Evolutionary conservation across 2,113 vertebrate species (phyloP), one percentile per base, ranked within the genome.

Genomic region (Petroica traversi): DNA sequence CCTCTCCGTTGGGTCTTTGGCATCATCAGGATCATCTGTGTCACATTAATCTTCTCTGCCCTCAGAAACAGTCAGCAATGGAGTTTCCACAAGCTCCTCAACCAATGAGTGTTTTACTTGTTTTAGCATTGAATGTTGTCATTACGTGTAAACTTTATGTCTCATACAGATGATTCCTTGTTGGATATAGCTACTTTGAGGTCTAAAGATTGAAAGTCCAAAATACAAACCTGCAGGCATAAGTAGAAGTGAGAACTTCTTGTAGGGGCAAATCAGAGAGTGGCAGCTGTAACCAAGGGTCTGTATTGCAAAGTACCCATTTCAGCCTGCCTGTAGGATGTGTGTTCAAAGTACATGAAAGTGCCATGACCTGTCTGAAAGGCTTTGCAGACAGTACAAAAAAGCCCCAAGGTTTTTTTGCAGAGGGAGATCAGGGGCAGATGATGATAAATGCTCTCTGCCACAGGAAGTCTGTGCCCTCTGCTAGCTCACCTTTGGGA

Each of bases 211-310:
- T 61, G 23, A 18, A 33, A 68, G 14, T 15, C 29, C 48, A 66
- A 57, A 78, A 45, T 9, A 54, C 17, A 66, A 76, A 88, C 17
- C 14, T 46, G 23, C 15, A 22, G 72, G 6, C 31, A 34, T 4
- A 11, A 54, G 19, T 1, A 58, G 33, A 89, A 72, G 4, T 45
- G 28, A 23, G 45, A 79, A 57, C 33, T 34, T 18, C 24, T 14
- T 15, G 0, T 0, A 48, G 31, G 28, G 51, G 2, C 19, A 54
- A 64, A 14, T 13, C 5, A 22, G 31, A 48, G 40, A 19, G 9
- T 40, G n/a, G 12, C 41, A 78, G 19, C 28, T 36, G 29, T 22
- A n/a, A 11, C 22, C 58, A 58, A 19, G 51, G 29, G 26, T 90
- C n/a, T 61, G 25, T 38, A 41, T 8, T 54, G 38, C 36, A n/a